Percentiles rank a stretch among this genome's conserved stretches.
Evolutionary conservation across 1,140 invertebrate species (phyloP).

Genomic region (Wiebesia pumilae): DNA sequence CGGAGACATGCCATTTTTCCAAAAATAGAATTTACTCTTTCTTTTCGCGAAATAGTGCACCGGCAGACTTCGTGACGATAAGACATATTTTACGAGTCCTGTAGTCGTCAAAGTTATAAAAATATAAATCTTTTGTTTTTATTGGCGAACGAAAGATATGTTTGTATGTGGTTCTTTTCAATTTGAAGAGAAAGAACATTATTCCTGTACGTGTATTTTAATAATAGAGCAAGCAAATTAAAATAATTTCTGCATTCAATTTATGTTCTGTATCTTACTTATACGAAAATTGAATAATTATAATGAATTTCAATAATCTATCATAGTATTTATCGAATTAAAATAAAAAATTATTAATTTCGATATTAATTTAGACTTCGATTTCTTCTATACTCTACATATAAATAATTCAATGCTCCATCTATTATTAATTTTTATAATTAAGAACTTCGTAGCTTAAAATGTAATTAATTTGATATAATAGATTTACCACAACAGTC

Average conservation of each 20-base stretch:
- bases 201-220: not conserved
- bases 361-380: too few species aligned
- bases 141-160: not conserved
- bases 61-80: not conserved
- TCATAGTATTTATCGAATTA: too few species aligned
- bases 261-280: not conserved
- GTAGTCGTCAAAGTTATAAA: slow-evolving; percentile 1
- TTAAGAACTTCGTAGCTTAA: too few species aligned
- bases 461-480: too few species aligned
- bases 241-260: not conserved
- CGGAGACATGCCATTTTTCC: slow-evolving; percentile 29
- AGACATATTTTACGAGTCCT: slow-evolving; percentile 44
- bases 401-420: too few species aligned
- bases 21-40: slow-evolving; percentile 48
- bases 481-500: too few species aligned
- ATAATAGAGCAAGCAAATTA: accelerated
- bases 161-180: not conserved
- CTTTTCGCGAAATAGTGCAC: slow-evolving; percentile 34
- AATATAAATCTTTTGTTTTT: not conserved
- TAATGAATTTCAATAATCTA: too few species aligned
- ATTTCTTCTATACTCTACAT: too few species aligned
- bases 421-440: too few species aligned
- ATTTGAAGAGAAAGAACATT: not conserved
- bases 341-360: too few species aligned
- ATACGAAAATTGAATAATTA: not conserved